Base-by-base conservation (phyloP, 2,888 invertebrate genomes). In the Eueremaeus valkanovi region DNA sequence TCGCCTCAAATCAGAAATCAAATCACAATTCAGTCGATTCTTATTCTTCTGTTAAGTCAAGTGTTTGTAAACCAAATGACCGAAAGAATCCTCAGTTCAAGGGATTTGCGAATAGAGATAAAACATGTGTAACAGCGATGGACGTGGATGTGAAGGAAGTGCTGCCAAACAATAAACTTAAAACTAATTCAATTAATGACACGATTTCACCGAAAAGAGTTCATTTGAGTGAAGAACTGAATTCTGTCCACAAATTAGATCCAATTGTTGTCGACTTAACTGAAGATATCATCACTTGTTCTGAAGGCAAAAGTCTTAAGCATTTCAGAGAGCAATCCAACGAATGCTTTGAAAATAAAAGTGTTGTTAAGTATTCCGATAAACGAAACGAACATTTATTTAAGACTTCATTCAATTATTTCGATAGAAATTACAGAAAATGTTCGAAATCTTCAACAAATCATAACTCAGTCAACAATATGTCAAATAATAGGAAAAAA, bases 211-310 rank as follows among this genome's bases (percentile, higher is more conserved):
- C 21, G 2, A 68, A 68, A 40, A 68, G 42, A 40, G 68, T 68
- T 68, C 68, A 68, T 1, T 68, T 40, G 68, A 68, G 42, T 68
- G 68, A 68, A 36, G 36, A 21, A 0, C 40, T 11, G 3, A 68
- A 68, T 33, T 33, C 2, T 31, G 31, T 63, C 13, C 33, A 33
- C 24, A 5, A 33, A 33, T 63, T 63, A 3, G 31, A 63, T 24
- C 61, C 61, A 16, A 33, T 33, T 2, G 61, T 31, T 33, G 16
- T 63, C n/a, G 33, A 63, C n/a, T 63, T 33, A 11, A 18, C 16
- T 33, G 33, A 33, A 63, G 61, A 36, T 36, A 36, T 36, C 11
- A 45, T 3, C 45, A 45, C 9, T 6, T 45, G 11, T 45, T 45
- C 45, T 45, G 45, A 45, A 45, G 45, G 9, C 2, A 45, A 45